Conservation (phyloP, 1,140 invertebrate species). For the Teleopsis dalmanni region DNA sequence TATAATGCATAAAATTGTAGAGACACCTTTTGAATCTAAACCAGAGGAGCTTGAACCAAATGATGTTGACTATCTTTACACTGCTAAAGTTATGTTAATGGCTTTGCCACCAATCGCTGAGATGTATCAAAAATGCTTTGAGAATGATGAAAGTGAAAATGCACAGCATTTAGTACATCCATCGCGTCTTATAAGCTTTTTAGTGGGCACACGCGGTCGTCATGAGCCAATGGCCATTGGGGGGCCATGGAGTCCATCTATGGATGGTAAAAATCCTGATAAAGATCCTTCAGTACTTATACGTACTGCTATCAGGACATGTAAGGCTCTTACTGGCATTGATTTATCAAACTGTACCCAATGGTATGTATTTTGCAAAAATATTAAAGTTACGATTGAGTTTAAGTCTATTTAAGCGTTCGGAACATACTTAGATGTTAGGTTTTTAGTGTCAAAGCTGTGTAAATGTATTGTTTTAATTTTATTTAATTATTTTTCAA, state of each 20-base stretch:
- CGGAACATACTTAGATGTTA: too few relatives aligned
- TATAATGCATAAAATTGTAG: slow-evolving; percentile 79
- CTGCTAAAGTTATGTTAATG: slow-evolving; percentile 91
- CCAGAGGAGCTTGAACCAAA: slow-evolving; percentile 70
- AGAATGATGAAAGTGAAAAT: slow-evolving; percentile 68
- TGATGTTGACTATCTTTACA: slow-evolving; percentile 88
- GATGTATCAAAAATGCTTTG: slow-evolving; percentile 79
- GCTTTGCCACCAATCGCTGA: slow-evolving; percentile 78
- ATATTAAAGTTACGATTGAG: not conserved
- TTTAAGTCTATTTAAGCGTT: too few relatives aligned
- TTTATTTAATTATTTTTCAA: too few relatives aligned
- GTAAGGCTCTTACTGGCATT: slow-evolving; percentile 83
- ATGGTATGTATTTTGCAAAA: slow-evolving; percentile 64
- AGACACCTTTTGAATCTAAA: slow-evolving; percentile 37
- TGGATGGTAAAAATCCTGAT: slow-evolving; percentile 84
- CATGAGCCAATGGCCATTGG: slow-evolving; percentile 94
- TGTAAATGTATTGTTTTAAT: too few relatives aligned
- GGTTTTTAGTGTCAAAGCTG: too few relatives aligned
- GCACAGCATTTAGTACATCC: slow-evolving; percentile 70
- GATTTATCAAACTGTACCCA: slow-evolving; percentile 87
- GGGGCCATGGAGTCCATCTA: slow-evolving; percentile 88
- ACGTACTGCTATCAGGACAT: slow-evolving; percentile 87
- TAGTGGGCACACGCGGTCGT: slow-evolving; percentile 82
- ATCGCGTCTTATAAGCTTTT: slow-evolving; percentile 81
- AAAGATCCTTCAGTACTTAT: slow-evolving; percentile 84